Conservation (phyloP, 2,888 invertebrate genomes). For the Dicyrtoma fusca region DNA sequence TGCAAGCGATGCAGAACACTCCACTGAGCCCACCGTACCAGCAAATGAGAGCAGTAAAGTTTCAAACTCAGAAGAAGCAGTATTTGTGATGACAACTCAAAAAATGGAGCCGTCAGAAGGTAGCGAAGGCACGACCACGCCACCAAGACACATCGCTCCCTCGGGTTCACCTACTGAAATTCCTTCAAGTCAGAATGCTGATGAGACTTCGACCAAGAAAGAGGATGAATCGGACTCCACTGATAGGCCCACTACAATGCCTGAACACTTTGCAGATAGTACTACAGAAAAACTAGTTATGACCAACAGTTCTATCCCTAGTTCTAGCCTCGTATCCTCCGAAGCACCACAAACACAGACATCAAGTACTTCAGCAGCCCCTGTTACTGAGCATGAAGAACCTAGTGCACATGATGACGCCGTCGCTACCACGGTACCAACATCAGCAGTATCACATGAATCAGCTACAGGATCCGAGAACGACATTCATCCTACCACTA, state of each 20-base stretch:
- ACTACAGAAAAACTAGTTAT: background rate
- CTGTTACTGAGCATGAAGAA: conserved; percentile 20
- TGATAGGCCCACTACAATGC: background rate
- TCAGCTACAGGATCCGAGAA: background rate
- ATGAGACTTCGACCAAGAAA: background rate
- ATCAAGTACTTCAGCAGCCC: conserved; percentile 11
- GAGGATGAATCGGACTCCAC: background rate
- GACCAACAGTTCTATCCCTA: background rate
- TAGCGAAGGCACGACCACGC: conserved; percentile 30
- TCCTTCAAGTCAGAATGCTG: background rate
- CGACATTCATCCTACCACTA: background rate
- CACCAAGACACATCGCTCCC: conserved; percentile 29
- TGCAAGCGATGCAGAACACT: background rate
- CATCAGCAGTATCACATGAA: background rate
- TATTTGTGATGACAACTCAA: conserved; percentile 14
- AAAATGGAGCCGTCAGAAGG: conserved; percentile 3
- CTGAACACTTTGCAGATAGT: background rate
- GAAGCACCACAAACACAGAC: conserved; percentile 11
- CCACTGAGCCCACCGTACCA: conserved; percentile 36
- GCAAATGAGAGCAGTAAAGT: conserved; percentile 13
- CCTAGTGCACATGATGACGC: background rate
- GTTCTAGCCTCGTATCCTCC: background rate
- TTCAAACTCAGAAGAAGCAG: background rate
- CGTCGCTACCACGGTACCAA: background rate
- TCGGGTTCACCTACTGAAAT: conserved; percentile 29